Evolutionary conservation across 2,888 invertebrate genomes (phyloP).

Genomic region (Dynastes grantii): DNA sequence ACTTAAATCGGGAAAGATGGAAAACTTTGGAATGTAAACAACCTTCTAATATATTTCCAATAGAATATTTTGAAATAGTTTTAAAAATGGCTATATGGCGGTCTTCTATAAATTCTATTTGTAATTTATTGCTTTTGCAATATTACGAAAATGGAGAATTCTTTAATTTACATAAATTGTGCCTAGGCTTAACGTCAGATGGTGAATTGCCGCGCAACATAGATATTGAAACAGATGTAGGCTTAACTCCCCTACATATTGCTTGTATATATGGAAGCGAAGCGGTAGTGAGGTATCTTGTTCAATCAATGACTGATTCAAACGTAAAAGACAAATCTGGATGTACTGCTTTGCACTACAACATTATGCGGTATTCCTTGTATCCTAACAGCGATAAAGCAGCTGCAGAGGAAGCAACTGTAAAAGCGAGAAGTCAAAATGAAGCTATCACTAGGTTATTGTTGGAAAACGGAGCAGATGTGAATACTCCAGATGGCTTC

Average conservation of each 20-base stretch:
- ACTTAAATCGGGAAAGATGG: background rate
- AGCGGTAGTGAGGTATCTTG: background rate
- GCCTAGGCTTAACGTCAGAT: background rate
- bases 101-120: background rate
- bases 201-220: background rate
- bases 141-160: background rate
- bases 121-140: background rate
- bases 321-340: background rate
- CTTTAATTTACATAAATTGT: background rate
- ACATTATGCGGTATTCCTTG: background rate
- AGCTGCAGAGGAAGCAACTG: background rate
- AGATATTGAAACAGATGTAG: background rate
- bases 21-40: background rate
- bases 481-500: background rate
- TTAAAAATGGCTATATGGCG: background rate
- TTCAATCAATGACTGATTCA: background rate
- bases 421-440: background rate
- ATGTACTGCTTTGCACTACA: background rate
- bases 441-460: background rate
- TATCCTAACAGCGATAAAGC: background rate
- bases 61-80: background rate
- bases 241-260: background rate
- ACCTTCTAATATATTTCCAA: background rate
- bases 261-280: background rate
- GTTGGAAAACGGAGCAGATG: background rate